Evolutionary conservation across 2,797 vertebrate genomes (phyloP).

Genomic region (Cossypha caffra): DNA sequence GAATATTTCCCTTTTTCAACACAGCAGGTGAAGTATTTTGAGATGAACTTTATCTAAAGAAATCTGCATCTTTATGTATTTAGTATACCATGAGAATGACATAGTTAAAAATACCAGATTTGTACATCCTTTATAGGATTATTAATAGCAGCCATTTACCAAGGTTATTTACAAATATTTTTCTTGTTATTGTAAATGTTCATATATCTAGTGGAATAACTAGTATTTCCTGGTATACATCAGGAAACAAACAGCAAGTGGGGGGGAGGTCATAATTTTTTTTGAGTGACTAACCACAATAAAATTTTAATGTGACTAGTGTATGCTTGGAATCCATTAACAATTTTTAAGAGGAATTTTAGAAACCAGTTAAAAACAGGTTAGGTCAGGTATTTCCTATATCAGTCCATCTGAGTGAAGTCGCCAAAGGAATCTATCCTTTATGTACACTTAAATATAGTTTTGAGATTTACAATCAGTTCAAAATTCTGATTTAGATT

Average conservation of each 20-base stretch:
- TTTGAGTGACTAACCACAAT: neutral
- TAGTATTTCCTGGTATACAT: neutral
- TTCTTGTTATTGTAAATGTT: neutral
- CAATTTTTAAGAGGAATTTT: neutral
- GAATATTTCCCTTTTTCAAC: neutral
- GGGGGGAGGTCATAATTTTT: neutral
- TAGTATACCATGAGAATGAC: neutral
- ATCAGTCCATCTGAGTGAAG: neutral
- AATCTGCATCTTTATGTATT: neutral
- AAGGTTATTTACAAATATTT: neutral
- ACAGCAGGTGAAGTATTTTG: neutral
- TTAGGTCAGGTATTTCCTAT: neutral
- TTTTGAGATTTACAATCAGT: neutral
- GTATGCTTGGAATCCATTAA: neutral
- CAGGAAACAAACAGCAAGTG: neutral
- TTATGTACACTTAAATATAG: accelerated
- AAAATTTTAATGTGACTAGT: neutral
- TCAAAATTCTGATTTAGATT: neutral
- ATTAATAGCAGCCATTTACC: neutral
- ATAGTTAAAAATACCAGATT: neutral
- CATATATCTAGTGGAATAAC: neutral
- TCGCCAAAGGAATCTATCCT: neutral
- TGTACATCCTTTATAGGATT: neutral
- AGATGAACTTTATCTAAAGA: neutral
- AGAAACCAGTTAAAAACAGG: neutral